A percentile compares a stretch with the other conserved stretches of the same genome.
Conservation (phyloP, 2,797 vertebrate genomes). For the Monodelphis domestica region DNA sequence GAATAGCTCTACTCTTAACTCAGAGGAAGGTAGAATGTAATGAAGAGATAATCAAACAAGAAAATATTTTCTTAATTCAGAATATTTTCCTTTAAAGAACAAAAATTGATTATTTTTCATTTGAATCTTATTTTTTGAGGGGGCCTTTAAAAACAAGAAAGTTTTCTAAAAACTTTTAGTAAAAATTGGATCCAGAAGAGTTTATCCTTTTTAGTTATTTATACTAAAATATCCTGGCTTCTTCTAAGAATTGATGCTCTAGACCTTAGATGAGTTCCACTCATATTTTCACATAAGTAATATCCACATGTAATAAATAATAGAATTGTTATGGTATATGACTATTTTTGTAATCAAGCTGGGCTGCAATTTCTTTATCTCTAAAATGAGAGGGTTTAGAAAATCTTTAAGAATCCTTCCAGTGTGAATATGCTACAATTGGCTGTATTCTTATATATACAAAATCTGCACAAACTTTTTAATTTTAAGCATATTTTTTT, state of each 20-base stretch:
- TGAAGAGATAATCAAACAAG: conserved; percentile 31
- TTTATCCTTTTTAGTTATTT: conserved; percentile 17
- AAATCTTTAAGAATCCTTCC: not conserved
- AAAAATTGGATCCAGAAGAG: conserved; percentile 26
- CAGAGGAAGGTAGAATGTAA: conserved; percentile 31
- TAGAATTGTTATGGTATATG: not conserved
- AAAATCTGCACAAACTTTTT: not conserved
- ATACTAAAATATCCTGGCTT: not conserved
- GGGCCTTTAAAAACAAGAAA: not conserved
- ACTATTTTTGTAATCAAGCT: not conserved
- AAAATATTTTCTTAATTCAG: conserved; percentile 7
- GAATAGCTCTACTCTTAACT: conserved; percentile 39
- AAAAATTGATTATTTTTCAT: conserved; percentile 30
- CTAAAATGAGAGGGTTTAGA: not conserved
- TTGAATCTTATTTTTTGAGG: conserved; percentile 23
- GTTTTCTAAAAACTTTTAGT: conserved; percentile 35
- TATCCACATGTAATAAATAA: not conserved
- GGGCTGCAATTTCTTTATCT: not conserved
- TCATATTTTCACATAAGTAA: not conserved
- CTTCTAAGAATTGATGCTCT: not conserved
- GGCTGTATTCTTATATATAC: not conserved
- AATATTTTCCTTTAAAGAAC: conserved; percentile 55
- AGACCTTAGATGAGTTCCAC: not conserved
- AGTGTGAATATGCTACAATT: not conserved
- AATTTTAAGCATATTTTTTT: not conserved